These are phyloP conservation scores for Schizaphis graminum DNA, from an alignment of 2,888 invertebrate genomes.

Conservation along the genomic window DNA sequence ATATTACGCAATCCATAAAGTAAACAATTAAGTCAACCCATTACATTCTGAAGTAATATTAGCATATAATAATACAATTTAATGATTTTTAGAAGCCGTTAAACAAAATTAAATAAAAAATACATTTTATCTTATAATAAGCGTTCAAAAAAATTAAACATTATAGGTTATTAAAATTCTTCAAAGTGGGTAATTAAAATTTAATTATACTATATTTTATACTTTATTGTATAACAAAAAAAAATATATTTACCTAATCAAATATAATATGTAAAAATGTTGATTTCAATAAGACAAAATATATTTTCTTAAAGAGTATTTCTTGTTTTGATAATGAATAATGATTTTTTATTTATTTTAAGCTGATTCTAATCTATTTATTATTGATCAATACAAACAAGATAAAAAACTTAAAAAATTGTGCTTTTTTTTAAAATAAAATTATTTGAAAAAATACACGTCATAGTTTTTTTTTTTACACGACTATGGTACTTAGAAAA, in stretches of 20 bases:
- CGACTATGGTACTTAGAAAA: not conserved
- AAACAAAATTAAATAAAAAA: not conserved
- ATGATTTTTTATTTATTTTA: not conserved
- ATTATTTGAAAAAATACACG: not conserved
- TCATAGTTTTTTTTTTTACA: not conserved
- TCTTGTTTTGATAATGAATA: not conserved
- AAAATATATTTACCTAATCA: not conserved
- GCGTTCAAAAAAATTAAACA: not conserved
- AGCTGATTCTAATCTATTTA: not conserved
- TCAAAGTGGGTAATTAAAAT: not conserved
- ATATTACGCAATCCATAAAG: not conserved
- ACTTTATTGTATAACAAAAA: not conserved
- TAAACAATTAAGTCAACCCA: not conserved
- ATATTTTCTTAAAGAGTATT: not conserved
- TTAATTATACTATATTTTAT: not conserved
- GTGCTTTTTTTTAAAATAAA: not conserved
- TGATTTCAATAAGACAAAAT: not conserved
- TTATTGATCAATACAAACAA: not conserved
- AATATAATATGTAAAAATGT: not conserved
- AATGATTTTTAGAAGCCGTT: not conserved
- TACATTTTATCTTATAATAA: not conserved
- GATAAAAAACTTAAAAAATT: not conserved
- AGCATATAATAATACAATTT: not conserved
- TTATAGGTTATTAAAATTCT: not conserved
- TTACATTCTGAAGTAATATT: not conserved